These are phyloP conservation scores for Calidris pygmaea DNA, from an alignment of 2,113 vertebrate species.

Conservation along the genomic window DNA sequence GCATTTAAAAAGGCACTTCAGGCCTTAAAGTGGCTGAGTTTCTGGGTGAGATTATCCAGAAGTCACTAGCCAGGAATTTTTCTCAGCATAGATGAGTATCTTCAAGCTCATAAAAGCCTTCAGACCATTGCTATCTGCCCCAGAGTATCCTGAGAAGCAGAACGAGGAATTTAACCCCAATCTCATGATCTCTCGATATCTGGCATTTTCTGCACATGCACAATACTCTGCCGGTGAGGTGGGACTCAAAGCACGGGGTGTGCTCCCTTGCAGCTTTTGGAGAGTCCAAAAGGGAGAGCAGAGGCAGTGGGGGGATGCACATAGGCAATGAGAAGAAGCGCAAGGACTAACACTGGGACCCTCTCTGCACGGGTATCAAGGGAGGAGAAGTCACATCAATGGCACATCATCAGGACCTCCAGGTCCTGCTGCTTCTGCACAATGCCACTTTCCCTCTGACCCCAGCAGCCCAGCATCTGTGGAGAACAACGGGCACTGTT, in stretches of 20 bases:
- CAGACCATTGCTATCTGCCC: not conserved
- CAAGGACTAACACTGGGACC: fast-evolving
- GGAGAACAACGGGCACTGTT: not conserved
- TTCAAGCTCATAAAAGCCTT: not conserved
- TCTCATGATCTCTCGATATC: not conserved
- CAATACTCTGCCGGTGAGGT: not conserved
- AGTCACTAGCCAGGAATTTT: not conserved
- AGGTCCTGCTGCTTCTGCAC: not conserved
- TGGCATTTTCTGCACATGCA: not conserved
- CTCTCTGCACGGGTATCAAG: not conserved
- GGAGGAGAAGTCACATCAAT: not conserved
- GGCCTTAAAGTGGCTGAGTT: not conserved
- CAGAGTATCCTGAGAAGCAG: not conserved
- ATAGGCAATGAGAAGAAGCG: fast-evolving
- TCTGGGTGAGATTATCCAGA: not conserved
- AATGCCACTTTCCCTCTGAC: fast-evolving
- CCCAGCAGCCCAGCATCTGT: not conserved
- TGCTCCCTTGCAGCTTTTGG: not conserved
- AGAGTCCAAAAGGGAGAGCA: not conserved
- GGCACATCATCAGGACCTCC: not conserved
- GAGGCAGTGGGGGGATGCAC: fast-evolving
- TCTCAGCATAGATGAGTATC: not conserved
- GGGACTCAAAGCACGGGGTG: fast-evolving
- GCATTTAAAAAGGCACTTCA: not conserved
- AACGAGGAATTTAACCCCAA: not conserved